Base-by-base conservation (phyloP, 2,113 vertebrate species). In the Trogon melanurus region DNA sequence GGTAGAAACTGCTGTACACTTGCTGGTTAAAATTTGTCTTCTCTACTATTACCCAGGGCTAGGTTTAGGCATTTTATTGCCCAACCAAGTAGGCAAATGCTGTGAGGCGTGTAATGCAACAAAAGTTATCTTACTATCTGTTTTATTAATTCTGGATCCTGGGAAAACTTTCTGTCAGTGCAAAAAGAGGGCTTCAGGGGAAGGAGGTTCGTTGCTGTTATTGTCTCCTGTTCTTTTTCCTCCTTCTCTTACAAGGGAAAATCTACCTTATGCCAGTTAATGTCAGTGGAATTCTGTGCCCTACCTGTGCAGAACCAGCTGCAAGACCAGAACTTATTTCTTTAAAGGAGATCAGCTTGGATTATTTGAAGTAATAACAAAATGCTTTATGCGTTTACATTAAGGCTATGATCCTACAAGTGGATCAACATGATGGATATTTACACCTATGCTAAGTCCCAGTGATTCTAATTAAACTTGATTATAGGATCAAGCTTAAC, bases 351-450 rank as follows among this genome's bases (percentile, higher is more conserved):
- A 92, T 96, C 50, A 72, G 13, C 62, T 79, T 82, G 93, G 83
- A 92, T 96, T 92, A 84, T 94, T 89, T 79, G 54, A 92, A 93
- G 76, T 89, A 92, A 80, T 92, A 89, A 89, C 85, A 79, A 88
- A 85, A 91, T 91, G 57, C 73, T 91, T 61, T 71, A 56, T 94
- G 65, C 11, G 83, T 96, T 93, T 93, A 61, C 69, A 75, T 86
- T 90, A 97, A 94, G 66, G 83, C 83, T 93, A 3, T 92, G 80
- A 96, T 95, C 80, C 69, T 70, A 44, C 85, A 92, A 94, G 80
- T 87, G 69, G 88, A 96, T 96, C 82, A 91, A 27, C 76, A 8
- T 62, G 85, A 48, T 91, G 2, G 27, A 95, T 96, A 61, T 88
- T 76, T 96, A 88, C 60, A 81, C 66, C 76, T 87, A 16, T 89